Evolutionary conservation across 2,888 invertebrate species (phyloP), one percentile per base, ranked within the genome.

Genomic region (Antitype chi): DNA sequence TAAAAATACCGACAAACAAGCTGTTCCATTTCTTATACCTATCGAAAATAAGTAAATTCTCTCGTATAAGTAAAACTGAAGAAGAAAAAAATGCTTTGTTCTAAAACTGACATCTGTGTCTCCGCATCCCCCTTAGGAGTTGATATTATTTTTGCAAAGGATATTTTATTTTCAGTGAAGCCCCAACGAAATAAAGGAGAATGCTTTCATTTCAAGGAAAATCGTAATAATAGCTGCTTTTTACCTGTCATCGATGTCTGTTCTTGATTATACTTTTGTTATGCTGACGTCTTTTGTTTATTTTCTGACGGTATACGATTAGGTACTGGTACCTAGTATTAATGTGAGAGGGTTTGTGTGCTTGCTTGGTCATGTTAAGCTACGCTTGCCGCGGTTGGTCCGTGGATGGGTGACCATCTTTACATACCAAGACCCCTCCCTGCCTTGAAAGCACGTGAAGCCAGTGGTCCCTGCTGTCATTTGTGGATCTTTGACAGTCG

Each of bases 211-310:
- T 91, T 91, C 88, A 88, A 87, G 87, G 87, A 88, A 90, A 92
- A 53, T 91, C 87, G 87, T 88, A 91, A 93, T 92, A 93, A 94
- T 92, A 89, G 91, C 90, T 89, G 90, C 90, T 92, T 92, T 92
- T 91, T 91, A 92, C 92, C 93, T 93, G 92, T 93, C 94, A 92
- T 90, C 90, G 88, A 87, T 89, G 88, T 88, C 89, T 90, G 89
- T 82, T 90, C 88, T 71, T 87, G 85, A 84, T 85, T 85, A 76
- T 80, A 62, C 81, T 80, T 85, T 85, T 87, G 72, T 78, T 86
- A 87, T 89, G 87, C 88, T 86, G 82, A 89, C 89, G 87, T 90
- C 80, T 88, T 79, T 84, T 86, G 70, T 85, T 74, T 80, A 55
- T 78, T 77, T 70, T 66, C 71, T 62, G 63, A 23, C 25, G 52